A percentile compares a stretch with the other conserved stretches of the same genome.
Conservation (phyloP, 2,113 vertebrate species). For the Emberiza fucata region DNA sequence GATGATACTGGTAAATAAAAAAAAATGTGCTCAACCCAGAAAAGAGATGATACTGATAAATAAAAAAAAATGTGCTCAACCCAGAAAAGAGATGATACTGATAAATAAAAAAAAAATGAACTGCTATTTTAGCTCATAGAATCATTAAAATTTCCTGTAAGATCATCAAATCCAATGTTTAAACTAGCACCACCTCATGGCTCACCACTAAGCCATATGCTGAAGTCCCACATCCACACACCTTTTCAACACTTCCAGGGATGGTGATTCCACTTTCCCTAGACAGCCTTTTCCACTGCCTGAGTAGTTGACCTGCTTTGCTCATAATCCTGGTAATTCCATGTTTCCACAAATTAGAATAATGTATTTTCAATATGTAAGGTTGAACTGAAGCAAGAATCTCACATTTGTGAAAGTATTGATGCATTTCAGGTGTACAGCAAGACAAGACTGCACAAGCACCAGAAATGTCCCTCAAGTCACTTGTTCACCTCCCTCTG, state of each 20-base stretch:
- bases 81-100: rapidly evolving
- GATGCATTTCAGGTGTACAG: background rate
- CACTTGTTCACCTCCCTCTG: background rate
- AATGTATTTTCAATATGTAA: background rate
- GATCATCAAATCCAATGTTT: background rate
- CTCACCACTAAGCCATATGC: background rate
- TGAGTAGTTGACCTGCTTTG: background rate
- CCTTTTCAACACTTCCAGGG: background rate
- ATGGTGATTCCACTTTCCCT: background rate
- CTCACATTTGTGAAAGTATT: background rate
- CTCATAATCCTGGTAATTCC: background rate
- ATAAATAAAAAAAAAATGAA: background rate
- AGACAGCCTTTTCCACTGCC: background rate
- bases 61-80: too few relatives aligned
- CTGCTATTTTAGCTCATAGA: background rate
- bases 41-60: rapidly evolving
- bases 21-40: background rate
- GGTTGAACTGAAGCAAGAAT: background rate
- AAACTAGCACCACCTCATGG: background rate
- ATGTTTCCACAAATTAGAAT: background rate
- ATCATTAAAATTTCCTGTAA: background rate
- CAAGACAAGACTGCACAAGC: background rate
- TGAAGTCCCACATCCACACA: background rate
- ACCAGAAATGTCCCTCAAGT: background rate
- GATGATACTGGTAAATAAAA: rapidly evolving